phyloP scores from a whole-genome alignment of 2,888 invertebrate genomes.

The Callinectes sapidus region DNA sequence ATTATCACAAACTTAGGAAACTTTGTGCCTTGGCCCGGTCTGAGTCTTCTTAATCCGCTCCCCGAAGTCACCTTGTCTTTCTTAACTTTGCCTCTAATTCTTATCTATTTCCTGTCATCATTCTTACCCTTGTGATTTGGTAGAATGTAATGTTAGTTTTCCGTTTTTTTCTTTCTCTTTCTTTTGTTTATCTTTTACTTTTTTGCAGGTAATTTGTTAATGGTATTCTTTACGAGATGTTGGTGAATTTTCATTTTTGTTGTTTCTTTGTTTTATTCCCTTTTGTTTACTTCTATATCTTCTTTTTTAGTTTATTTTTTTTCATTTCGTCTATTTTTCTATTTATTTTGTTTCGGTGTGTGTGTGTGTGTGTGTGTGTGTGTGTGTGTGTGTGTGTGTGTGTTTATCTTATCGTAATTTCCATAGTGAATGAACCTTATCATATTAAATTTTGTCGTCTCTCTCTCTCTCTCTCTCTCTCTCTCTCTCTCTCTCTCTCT shows the following conservation, averaged over 20 bases:
- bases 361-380: not conserved
- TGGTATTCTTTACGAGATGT: not conserved
- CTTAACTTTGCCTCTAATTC: not conserved
- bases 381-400: slow-evolving; percentile 20
- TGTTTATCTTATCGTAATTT: not conserved
- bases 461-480: too few species aligned
- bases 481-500: too few species aligned
- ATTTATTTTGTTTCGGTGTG: not conserved
- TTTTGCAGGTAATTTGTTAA: not conserved
- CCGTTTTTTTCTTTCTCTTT: not conserved
- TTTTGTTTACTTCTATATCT: too few species aligned
- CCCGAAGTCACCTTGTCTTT: not conserved
- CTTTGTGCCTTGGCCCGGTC: not conserved
- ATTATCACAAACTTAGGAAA: slow-evolving; percentile 15
- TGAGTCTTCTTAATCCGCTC: not conserved
- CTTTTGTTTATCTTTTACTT: not conserved
- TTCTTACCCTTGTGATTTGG: not conserved
- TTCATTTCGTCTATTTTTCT: not conserved
- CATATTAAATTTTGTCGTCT: too few species aligned
- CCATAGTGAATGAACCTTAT: too few species aligned
- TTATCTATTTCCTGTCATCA: not conserved
- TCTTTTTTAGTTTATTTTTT: not conserved
- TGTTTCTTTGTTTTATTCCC: not conserved
- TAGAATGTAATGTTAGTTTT: not conserved
- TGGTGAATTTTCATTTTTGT: not conserved